A percentile compares a stretch with the other conserved stretches of the same genome.
These are phyloP conservation scores for Trachelus troglodyta DNA, from an alignment of 2,888 invertebrate genomes.

Conservation along the genomic window DNA sequence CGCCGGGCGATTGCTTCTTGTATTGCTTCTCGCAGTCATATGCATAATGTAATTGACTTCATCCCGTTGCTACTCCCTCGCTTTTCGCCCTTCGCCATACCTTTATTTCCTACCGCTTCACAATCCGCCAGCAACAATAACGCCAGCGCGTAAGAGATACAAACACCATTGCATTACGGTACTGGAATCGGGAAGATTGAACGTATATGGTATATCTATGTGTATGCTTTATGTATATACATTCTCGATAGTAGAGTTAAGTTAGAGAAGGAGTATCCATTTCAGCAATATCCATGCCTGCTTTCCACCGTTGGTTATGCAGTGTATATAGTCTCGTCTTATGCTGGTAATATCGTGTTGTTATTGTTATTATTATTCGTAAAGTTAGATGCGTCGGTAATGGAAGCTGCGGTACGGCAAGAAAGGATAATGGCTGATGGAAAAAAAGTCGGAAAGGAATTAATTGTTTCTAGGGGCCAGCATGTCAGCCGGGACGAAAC, in stretches of 20 bases:
- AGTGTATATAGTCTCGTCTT: neutral
- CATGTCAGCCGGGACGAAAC: neutral
- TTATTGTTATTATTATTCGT: neutral
- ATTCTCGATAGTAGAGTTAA: neutral
- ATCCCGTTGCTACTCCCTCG: slow-evolving; percentile 42
- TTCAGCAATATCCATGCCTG: neutral
- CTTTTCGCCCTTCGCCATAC: slow-evolving; percentile 39
- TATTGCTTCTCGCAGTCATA: slow-evolving; percentile 58
- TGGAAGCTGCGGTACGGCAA: neutral
- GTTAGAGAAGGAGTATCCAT: neutral
- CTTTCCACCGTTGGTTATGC: neutral
- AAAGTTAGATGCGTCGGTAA: neutral
- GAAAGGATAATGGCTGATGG: neutral
- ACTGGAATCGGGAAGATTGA: neutral
- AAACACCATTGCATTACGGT: neutral
- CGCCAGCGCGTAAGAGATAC: neutral
- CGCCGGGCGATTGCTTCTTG: slow-evolving; percentile 58
- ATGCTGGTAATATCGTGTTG: neutral
- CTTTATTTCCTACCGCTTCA: slow-evolving; percentile 22
- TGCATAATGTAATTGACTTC: slow-evolving; percentile 65
- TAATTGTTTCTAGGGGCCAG: neutral
- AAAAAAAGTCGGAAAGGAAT: neutral
- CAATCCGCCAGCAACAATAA: slow-evolving; percentile 15
- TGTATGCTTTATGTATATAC: neutral
- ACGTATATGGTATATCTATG: neutral